Base-by-base conservation (phyloP, 2,797 vertebrate genomes). In the Enteromius anoplus region DNA sequence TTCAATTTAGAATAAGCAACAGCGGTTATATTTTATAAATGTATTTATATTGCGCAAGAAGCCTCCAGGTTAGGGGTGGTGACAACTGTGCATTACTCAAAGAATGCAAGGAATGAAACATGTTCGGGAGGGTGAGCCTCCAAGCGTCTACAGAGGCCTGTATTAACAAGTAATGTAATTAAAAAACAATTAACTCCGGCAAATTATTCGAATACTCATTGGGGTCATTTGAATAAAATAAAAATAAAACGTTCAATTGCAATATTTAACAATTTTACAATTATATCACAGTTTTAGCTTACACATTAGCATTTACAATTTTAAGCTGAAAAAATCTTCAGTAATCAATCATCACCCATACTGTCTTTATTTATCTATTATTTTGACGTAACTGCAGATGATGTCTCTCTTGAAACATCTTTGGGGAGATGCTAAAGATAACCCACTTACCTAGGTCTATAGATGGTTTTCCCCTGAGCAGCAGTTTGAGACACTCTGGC, bases 401-500 rank as follows among this genome's bases (percentile, higher is more conserved):
- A 40, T 26, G 34, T 75, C 51, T 40, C 51, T 55, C 11, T 37
- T 55, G 21, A 75, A 75, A 75, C 51, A 60, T 23, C 14, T 26
- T 42, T 26, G 47, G 26, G 45, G 1, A 51, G 26, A 49, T 8
- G 37, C 47, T 19, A 78, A 75, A 53, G 7, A 34, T 72, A 75
- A 26, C 9, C 9, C 45, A 55, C 95, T 95, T 84, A 97, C 96
- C 94, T 5, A 96, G 84, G 88, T 96, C 95, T 84, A 96, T 91
- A 75, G 95, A 93, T 85, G 96, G 96, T 82, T 97, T 97, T 87
- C 96, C 94, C 92, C 95, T 93, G 84, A 97, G 95, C 80, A 97
- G 92, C 85, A 97, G 93, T 87, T 96, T 97, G 85, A 97, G 89
- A 92, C 96, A 96, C 93, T 97, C 96, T 0, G 95, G 93, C 55